A percentile compares a stretch with the other conserved stretches of the same genome.
Evolutionary conservation across 92 coral and sea anemone genomes (phyloP).

Genomic region (Porites rus): DNA sequence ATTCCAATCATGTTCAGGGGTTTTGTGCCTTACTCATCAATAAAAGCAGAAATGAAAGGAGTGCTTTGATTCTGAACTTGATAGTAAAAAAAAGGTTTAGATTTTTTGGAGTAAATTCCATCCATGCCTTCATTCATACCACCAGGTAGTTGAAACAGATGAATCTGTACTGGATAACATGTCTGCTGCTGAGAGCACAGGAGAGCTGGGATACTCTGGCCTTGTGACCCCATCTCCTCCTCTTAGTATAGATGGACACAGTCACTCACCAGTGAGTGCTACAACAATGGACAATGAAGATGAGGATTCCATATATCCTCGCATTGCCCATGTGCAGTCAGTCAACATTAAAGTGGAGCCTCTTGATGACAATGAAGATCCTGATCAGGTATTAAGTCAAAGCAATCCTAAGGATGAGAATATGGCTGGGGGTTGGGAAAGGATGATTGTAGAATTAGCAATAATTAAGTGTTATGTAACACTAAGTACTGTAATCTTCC

Average conservation of each 20-base stretch:
- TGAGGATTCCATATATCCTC: constrained; percentile 78
- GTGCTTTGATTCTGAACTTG: neutral
- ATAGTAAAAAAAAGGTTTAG: neutral
- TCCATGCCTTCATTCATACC: neutral
- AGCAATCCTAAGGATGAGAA: too few relatives aligned
- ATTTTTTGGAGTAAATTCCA: neutral
- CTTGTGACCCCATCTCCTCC: constrained; percentile 86
- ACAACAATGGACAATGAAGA: constrained; percentile 45
- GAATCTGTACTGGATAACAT: constrained; percentile 56
- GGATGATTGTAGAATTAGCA: too few relatives aligned
- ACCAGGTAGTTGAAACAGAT: constrained; percentile 76
- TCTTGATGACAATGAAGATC: constrained; percentile 79
- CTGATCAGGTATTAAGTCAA: constrained; percentile 64
- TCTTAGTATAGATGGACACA: constrained; percentile 57
- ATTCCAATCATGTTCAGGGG: too few relatives aligned
- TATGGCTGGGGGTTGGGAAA: neutral
- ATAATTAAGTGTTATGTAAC: too few relatives aligned
- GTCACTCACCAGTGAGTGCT: constrained; percentile 54
- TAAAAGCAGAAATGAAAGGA: too few relatives aligned
- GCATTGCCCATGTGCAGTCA: constrained; percentile 89
- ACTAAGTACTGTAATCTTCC: too few relatives aligned
- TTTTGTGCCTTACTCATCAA: too few relatives aligned
- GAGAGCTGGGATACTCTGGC: constrained; percentile 55
- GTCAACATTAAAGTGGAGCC: constrained; percentile 85
- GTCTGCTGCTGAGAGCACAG: constrained; percentile 33